phyloP scores from a whole-genome alignment of 2,113 vertebrate genomes.

The Eubucco bourcierii region DNA sequence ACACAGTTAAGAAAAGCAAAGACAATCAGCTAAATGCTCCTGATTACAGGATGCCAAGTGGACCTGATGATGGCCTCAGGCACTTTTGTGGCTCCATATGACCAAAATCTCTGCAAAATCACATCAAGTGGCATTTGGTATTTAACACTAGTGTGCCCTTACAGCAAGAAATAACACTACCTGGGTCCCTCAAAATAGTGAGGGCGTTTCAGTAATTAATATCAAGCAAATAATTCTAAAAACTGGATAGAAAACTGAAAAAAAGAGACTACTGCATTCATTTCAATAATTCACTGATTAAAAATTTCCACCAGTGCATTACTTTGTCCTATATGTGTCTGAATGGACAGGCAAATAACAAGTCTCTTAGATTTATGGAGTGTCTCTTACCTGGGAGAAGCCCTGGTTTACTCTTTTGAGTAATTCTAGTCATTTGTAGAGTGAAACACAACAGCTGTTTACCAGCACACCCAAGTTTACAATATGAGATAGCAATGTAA shows the following conservation, averaged over 20 bases:
- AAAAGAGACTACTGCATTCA: background rate
- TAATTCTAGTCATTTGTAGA: background rate
- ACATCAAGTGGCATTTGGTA: background rate
- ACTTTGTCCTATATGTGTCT: background rate
- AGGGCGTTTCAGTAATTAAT: background rate
- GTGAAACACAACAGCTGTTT: background rate
- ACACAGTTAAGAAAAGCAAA: background rate
- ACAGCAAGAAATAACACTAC: background rate
- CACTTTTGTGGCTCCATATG: background rate
- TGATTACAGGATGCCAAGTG: conserved; percentile 1
- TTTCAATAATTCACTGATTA: background rate
- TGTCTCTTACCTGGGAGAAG: background rate
- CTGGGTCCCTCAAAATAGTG: background rate
- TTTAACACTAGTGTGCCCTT: conserved; percentile 7
- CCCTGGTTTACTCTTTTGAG: background rate
- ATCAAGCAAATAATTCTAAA: background rate
- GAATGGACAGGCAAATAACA: background rate
- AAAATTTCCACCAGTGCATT: background rate
- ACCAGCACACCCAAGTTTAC: background rate
- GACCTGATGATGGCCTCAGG: background rate
- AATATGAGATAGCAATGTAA: background rate
- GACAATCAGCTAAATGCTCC: background rate
- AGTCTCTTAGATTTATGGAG: background rate
- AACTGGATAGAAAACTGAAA: background rate
- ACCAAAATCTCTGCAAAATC: conserved; percentile 7